Evolutionary conservation across 2,888 invertebrate genomes (phyloP), one percentile per base, ranked within the genome.

Genomic region (Dorcus parallelipipedus): DNA sequence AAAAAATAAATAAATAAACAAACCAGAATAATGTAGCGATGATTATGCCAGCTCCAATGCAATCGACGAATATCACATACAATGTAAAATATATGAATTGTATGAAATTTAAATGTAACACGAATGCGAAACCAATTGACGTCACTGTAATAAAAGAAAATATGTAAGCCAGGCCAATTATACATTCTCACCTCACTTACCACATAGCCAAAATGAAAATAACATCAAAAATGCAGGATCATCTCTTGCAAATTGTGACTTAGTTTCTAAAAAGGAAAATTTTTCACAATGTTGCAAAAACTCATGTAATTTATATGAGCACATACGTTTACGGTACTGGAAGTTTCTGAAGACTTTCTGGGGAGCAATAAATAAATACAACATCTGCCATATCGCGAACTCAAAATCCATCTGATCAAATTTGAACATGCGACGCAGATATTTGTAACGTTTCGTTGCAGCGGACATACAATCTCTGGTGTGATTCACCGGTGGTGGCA

Each of bases 351-450:
- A 96, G 40, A 99, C 96, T 84, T 95, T 97, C 73, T 97, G 97
- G 10, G 98, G 98, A 0, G 95, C 85, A 56, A 92, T 84, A 74
- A 99, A 93, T 62, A 99, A 81, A 77, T 97, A 97, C 0, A 97
- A 79, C 95, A 98, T 97, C 84, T 99, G 98, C 98, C 98, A 99
- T n/a, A 91, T 82, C 0, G 98, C 98, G 81, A 96, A 98, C 77
- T 99, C 97, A 81, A 99, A 99, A 80, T 99, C 98, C 98, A 99
- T 99, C 81, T 98, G 97, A 72, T 93, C 87, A 74, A 96, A 95
- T 78, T 93, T 92, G 59, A 94, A 83, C 59, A 95, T 79, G 72
- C 94, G 84, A 65, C 92, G 81, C 52, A 96, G 80, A 78, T 95
- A 95, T 81, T 91, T 91, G 79, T 91, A 92, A 62, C 91, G 85